A percentile compares a stretch with the other conserved stretches of the same genome.
phyloP scores from a whole-genome alignment of 2,113 vertebrate genomes.

The Strigops habroptila region DNA sequence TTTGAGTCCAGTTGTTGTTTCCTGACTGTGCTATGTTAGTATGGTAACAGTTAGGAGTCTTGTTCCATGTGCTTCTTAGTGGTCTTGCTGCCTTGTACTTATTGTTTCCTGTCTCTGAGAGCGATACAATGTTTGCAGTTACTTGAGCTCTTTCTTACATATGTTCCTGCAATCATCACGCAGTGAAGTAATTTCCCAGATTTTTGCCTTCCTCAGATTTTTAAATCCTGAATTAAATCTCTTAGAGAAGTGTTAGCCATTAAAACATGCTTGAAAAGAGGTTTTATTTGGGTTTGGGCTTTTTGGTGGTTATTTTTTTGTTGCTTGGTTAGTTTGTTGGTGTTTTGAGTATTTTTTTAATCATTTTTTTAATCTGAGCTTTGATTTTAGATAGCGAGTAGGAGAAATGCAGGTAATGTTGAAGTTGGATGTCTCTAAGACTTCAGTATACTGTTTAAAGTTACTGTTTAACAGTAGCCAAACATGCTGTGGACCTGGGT shows the following conservation, averaged over 20 bases:
- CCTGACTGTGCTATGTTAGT: not conserved
- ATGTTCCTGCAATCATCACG: constrained; percentile 43
- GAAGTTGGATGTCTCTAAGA: not conserved
- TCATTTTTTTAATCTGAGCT: not conserved
- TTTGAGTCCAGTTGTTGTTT: not conserved
- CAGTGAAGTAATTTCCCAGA: not conserved
- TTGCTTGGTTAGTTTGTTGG: not conserved
- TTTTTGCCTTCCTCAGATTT: not conserved
- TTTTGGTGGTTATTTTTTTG: not conserved
- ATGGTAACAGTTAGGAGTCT: not conserved
- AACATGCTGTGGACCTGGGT: not conserved
- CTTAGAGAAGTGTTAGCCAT: not conserved
- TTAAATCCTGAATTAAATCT: not conserved
- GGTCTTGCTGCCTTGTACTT: not conserved
- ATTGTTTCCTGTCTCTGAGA: constrained; percentile 25
- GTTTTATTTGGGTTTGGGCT: not conserved
- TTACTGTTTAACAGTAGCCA: not conserved
- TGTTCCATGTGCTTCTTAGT: not conserved
- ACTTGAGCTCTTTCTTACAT: constrained; percentile 17
- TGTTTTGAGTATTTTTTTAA: not conserved
- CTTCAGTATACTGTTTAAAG: not conserved
- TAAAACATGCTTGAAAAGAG: not conserved
- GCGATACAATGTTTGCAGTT: constrained; percentile 1
- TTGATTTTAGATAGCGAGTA: not conserved
- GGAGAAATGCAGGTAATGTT: not conserved